Conservation (phyloP, 2,888 invertebrate species). For the Caenorhabditis imperialis region DNA sequence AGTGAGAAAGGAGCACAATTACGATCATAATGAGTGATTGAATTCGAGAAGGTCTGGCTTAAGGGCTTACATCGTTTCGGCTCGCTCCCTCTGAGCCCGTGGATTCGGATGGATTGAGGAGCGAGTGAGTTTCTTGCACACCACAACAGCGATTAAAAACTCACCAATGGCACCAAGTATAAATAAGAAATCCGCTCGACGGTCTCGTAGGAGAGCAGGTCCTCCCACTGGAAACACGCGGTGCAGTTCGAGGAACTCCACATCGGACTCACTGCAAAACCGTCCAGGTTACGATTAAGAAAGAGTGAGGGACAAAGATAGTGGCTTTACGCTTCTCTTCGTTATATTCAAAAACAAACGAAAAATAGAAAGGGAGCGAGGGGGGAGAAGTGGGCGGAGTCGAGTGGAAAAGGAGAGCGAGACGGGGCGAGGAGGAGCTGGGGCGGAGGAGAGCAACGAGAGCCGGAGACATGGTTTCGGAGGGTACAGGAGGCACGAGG, state of each 20-base stretch:
- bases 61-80: too few species aligned
- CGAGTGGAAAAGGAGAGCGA: constrained; percentile 1
- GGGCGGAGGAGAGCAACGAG: background rate
- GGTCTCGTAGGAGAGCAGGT: constrained; percentile 30
- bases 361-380: constrained; percentile 12
- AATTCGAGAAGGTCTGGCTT: too few species aligned
- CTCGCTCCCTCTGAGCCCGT: too few species aligned
- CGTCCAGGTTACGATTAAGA: too few species aligned
- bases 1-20: too few species aligned
- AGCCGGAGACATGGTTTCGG: too few species aligned
- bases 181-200: constrained; percentile 41
- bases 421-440: background rate
- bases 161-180: constrained; percentile 50
- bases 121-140: too few species aligned
- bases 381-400: constrained; percentile 2
- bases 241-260: background rate
- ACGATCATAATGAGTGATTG: too few species aligned
- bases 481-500: too few species aligned
- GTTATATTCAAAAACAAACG: constrained; percentile 38
- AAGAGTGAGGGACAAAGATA: constrained; percentile 3
- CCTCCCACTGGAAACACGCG: constrained; percentile 11
- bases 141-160: too few species aligned
- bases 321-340: constrained; percentile 9
- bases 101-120: too few species aligned
- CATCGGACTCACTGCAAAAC: too few species aligned